phyloP scores from a whole-genome alignment of 2,113 vertebrate genomes.

The Odocoileus virginianus region DNA sequence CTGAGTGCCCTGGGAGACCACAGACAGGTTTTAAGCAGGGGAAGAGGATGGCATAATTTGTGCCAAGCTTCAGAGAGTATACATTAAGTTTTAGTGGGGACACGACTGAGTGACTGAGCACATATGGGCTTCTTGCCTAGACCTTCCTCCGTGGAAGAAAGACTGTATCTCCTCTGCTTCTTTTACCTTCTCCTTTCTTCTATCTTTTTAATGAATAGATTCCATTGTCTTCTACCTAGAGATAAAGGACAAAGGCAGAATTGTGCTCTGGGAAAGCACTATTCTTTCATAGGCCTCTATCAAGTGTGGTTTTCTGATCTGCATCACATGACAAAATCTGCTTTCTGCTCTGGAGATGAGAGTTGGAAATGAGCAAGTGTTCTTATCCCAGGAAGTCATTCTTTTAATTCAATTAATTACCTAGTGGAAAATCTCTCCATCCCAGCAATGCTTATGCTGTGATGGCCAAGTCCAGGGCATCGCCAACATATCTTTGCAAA shows the following conservation, averaged over 20 bases:
- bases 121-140: background rate
- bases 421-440: constrained; percentile 42
- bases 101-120: background rate
- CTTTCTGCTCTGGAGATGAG: background rate
- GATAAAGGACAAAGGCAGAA: background rate
- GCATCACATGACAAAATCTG: background rate
- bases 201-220: background rate
- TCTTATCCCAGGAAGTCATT: constrained; percentile 38
- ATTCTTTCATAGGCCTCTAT: background rate
- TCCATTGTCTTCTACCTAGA: background rate
- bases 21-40: background rate
- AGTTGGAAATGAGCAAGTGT: background rate
- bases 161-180: background rate
- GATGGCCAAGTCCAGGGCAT: background rate
- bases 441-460: background rate
- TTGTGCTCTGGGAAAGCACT: background rate
- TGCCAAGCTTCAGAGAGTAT: background rate
- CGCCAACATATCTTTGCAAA: constrained; percentile 43
- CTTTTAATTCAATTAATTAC: constrained; percentile 54
- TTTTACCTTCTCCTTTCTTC: background rate
- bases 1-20: background rate
- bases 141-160: background rate
- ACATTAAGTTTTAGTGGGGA: background rate
- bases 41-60: background rate
- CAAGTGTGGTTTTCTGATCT: background rate